phyloP scores from a whole-genome alignment of 1,140 invertebrate genomes.

The Ctenoplectra terminalis region DNA sequence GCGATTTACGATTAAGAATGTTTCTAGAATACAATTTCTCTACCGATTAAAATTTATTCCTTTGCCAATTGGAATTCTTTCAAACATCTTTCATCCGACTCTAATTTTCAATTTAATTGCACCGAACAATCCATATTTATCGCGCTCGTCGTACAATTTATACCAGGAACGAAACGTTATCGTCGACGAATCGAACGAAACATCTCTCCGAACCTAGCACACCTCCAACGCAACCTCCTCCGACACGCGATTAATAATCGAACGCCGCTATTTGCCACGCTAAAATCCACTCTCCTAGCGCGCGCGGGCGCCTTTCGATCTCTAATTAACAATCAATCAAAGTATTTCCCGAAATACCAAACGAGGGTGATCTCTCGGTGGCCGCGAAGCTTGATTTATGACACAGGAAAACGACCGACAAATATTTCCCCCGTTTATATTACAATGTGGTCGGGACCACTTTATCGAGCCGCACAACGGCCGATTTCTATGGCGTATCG shows the following conservation, averaged over 20 bases:
- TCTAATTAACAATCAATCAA: slow-evolving; percentile 36
- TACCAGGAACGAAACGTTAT: too few species aligned
- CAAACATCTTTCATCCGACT: too few species aligned
- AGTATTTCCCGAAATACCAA: not conserved
- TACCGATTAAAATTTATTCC: too few species aligned
- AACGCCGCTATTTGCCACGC: not conserved
- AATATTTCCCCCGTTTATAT: slow-evolving; percentile 43
- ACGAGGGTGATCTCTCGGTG: not conserved
- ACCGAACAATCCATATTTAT: too few species aligned
- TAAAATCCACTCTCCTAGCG: not conserved
- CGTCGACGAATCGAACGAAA: not conserved
- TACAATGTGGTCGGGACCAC: slow-evolving; percentile 32
- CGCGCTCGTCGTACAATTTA: too few species aligned
- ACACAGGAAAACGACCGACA: slow-evolving; percentile 38
- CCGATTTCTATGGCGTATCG: not conserved
- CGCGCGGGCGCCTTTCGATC: not conserved
- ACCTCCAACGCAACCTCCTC: not conserved
- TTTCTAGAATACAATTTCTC: too few species aligned
- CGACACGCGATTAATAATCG: not conserved
- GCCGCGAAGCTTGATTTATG: slow-evolving; percentile 24
- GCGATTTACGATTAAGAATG: too few species aligned
- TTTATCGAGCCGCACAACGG: slow-evolving; percentile 13
- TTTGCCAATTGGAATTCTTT: too few species aligned
- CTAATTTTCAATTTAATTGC: too few species aligned
- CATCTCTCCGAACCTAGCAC: not conserved